These are phyloP conservation scores for Campoletis sonorensis DNA, from an alignment of 1,140 invertebrate genomes.

Conservation along the genomic window DNA sequence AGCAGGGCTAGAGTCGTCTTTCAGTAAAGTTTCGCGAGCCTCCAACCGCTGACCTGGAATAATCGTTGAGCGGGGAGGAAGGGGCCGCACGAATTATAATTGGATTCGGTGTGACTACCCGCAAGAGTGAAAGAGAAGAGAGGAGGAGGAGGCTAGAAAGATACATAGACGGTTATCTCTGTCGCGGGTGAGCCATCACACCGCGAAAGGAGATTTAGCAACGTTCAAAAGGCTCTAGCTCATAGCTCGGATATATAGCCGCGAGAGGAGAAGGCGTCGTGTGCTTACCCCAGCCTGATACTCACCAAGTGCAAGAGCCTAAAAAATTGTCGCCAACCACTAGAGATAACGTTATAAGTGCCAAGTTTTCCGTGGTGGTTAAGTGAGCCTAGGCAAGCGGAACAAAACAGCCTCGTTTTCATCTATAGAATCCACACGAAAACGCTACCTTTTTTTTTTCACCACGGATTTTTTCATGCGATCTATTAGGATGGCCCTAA, in stretches of 20 bases:
- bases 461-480: constrained; percentile 5
- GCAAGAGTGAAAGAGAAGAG: constrained; percentile 11
- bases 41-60: constrained; percentile 62
- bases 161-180: neutral
- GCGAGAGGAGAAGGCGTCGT: neutral
- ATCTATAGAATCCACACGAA: neutral
- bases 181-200: neutral
- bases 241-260: neutral
- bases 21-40: constrained; percentile 53
- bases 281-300: neutral
- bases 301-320: constrained; percentile 6
- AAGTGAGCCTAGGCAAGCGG: constrained; percentile 19
- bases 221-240: neutral
- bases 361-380: constrained; percentile 6
- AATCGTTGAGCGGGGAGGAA: constrained; percentile 60
- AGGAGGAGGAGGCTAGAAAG: neutral
- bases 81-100: constrained; percentile 65
- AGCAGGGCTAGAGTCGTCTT: constrained; percentile 35
- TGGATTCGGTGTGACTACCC: constrained; percentile 66
- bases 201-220: neutral
- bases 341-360: constrained; percentile 13
- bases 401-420: constrained; percentile 13
- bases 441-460: neutral
- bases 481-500: constrained; percentile 17
- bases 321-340: constrained; percentile 33